Percentiles rank a stretch among this genome's conserved stretches.
phyloP scores from a whole-genome alignment of 2,888 invertebrate genomes.

The Pseudococcus longispinus region DNA sequence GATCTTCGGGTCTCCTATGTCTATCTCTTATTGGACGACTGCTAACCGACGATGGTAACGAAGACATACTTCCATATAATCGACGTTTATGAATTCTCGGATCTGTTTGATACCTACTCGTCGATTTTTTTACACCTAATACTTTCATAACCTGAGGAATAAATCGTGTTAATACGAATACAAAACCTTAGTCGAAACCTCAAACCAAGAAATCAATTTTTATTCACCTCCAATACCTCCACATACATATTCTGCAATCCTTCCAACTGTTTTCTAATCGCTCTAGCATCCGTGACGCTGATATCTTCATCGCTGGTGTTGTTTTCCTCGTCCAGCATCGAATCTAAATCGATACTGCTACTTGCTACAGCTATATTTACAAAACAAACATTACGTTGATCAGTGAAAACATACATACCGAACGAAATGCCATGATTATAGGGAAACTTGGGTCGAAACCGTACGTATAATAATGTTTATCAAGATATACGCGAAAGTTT shows the following conservation, averaged over 20 bases:
- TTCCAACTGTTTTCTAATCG: conserved; percentile 80
- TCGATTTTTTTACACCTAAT: conserved; percentile 68
- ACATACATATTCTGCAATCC: conserved; percentile 88
- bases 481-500: not conserved
- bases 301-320: conserved; percentile 70
- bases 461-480: not conserved
- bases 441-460: not conserved
- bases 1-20: conserved; percentile 71
- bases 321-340: conserved; percentile 70
- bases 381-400: not conserved
- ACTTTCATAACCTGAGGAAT: conserved; percentile 68
- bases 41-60: conserved; percentile 82
- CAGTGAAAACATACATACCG: not conserved
- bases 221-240: conserved; percentile 67
- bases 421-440: not conserved
- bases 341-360: conserved; percentile 68
- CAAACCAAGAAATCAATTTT: too few species aligned
- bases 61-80: conserved; percentile 82
- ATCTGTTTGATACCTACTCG: conserved; percentile 67
- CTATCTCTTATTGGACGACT: conserved; percentile 78
- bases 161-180: not conserved
- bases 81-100: conserved; percentile 66
- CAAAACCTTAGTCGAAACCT: too few species aligned
- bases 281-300: conserved; percentile 67
- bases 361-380: conserved; percentile 56